Evolutionary conservation across 2,888 invertebrate species (phyloP), one percentile per base, ranked within the genome.

Genomic region (Tupiocoris notatus): DNA sequence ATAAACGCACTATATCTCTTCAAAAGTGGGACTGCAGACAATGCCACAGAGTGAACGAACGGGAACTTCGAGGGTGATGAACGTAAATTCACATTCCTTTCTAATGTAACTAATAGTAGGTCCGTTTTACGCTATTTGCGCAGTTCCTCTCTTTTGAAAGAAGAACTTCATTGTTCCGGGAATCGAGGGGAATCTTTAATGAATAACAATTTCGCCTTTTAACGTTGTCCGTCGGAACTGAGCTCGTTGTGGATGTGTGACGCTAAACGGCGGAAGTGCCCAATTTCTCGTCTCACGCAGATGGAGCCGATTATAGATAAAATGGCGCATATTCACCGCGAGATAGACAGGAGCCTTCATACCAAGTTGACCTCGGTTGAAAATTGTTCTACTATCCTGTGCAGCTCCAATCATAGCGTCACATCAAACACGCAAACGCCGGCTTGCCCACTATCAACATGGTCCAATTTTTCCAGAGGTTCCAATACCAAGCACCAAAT

Each of bases 201-300:
- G n/a, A 22, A 63, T 20, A 63, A 21, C 23, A 63, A 63, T 63
- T 63, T 22, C 64, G n/a, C 23, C 23, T 63, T n/a, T n/a, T 6
- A 63, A 39, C 39, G 3, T 12, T 12, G 39, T 7, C 39, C 39
- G 39, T 39, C 39, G 39, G 39, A 39, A 39, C 39, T 39, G 39
- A 12, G 39, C 39, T 39, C n/a, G n/a, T n/a, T 39, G 39, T 39
- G 12, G 12, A 39, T 39, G 39, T 39, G 39, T 39, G 39, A 39
- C 39, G 39, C 12, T 39, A 39, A 39, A 39, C 39, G 39, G 39
- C 39, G 39, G 39, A 39, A 7, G 39, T 39, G 6, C 39, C 39
- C 39, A 39, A 39, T 39, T 39, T 39, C 39, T 39, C n/a, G 39
- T 39, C 39, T 12, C 3, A 12, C 12, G 39, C 39, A 39, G 39